These are phyloP conservation scores for Engraulis encrasicolus DNA, from an alignment of 2,113 vertebrate genomes.

Conservation along the genomic window DNA sequence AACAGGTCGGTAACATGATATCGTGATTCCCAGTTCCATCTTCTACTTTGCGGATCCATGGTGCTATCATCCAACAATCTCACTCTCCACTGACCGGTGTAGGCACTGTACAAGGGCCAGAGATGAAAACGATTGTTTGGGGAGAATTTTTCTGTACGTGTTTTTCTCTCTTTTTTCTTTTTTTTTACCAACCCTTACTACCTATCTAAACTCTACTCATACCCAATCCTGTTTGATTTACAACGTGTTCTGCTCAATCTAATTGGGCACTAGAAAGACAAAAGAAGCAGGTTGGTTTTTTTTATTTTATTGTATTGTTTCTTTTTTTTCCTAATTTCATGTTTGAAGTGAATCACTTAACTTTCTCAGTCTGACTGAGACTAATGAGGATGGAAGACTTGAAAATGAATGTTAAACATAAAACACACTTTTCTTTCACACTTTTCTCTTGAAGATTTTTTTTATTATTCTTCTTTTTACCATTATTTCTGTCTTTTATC, in stretches of 20 bases:
- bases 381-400: constrained; percentile 83
- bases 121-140: constrained; percentile 67
- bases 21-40: constrained; percentile 72
- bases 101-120: constrained; percentile 67
- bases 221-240: constrained; percentile 72
- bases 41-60: constrained; percentile 87
- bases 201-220: not conserved
- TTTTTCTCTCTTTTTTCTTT: constrained; percentile 63
- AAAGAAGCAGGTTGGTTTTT: constrained; percentile 71
- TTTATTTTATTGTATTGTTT: constrained; percentile 71
- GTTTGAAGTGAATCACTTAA: constrained; percentile 70
- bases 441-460: constrained; percentile 48
- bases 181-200: constrained; percentile 37
- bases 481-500: constrained; percentile 31
- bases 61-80: constrained; percentile 95
- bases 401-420: constrained; percentile 88
- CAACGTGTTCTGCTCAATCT: constrained; percentile 73
- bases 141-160: constrained; percentile 82
- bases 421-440: constrained; percentile 68
- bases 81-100: constrained; percentile 91
- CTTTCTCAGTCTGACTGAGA: constrained; percentile 92
- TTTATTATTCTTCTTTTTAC: constrained; percentile 35
- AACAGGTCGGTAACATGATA: constrained; percentile 90
- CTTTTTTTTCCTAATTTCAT: constrained; percentile 67
- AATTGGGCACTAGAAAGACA: constrained; percentile 79